phyloP scores from a whole-genome alignment of 2,797 vertebrate genomes.

The Acanthurus tractus region DNA sequence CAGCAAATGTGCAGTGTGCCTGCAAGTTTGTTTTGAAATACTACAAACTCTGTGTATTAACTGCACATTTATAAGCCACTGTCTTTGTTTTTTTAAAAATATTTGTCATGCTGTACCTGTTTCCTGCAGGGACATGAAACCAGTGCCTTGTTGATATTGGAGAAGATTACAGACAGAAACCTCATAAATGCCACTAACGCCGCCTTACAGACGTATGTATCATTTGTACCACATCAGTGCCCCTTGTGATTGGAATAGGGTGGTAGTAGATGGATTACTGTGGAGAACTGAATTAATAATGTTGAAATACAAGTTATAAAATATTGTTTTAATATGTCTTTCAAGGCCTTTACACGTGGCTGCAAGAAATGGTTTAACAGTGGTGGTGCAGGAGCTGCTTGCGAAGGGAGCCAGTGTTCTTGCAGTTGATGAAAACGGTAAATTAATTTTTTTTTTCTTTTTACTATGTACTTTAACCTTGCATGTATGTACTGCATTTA shows the following conservation, averaged over 20 bases:
- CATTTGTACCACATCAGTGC: neutral
- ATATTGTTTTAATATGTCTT: slow-evolving; percentile 30
- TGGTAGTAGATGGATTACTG: neutral
- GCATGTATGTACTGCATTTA: neutral
- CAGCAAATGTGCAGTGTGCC: neutral
- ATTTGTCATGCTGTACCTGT: neutral
- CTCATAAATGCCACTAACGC: slow-evolving; percentile 98
- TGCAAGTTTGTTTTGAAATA: neutral
- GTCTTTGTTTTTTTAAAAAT: neutral
- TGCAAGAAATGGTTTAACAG: slow-evolving; percentile 96
- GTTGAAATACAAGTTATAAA: slow-evolving; percentile 1
- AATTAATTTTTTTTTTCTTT: slow-evolving; percentile 35
- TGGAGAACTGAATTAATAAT: slow-evolving; percentile 27
- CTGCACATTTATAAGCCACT: neutral
- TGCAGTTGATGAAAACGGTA: slow-evolving; percentile 98
- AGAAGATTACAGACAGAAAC: slow-evolving; percentile 98
- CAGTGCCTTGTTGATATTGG: slow-evolving; percentile 99
- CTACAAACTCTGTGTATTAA: neutral
- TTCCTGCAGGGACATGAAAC: slow-evolving; percentile 96
- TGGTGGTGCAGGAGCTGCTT: slow-evolving; percentile 97
- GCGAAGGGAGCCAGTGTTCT: slow-evolving; percentile 97
- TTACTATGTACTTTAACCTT: neutral
- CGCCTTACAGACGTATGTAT: slow-evolving; percentile 97
- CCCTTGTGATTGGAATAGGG: neutral
- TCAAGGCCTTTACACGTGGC: slow-evolving; percentile 96